Percentiles rank a stretch among this genome's conserved stretches.
phyloP scores from a whole-genome alignment of 2,888 invertebrate genomes.

The Platypus cylindrus region DNA sequence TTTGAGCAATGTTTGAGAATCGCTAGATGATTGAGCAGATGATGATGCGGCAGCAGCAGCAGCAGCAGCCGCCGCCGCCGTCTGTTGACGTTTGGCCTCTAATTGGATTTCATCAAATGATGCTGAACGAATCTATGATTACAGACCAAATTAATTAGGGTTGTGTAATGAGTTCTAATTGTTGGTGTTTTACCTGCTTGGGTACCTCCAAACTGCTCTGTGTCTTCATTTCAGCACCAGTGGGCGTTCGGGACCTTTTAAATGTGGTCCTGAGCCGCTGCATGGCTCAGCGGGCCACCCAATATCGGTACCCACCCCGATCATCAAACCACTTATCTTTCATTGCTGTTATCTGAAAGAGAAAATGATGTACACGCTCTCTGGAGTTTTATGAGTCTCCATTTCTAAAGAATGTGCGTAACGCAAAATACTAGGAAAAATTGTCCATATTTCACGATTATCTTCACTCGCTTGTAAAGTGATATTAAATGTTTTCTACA shows the following conservation, averaged over 20 bases:
- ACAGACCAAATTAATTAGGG: background rate
- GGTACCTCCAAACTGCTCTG: constrained; percentile 85
- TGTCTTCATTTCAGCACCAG: constrained; percentile 83
- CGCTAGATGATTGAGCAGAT: too few species aligned
- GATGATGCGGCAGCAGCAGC: constrained; percentile 7
- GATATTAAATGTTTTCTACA: too few species aligned
- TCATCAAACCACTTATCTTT: constrained; percentile 6
- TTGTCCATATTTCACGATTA: too few species aligned
- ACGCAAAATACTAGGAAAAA: too few species aligned
- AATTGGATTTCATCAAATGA: constrained; percentile 83
- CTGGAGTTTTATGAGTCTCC: too few species aligned
- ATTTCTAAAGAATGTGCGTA: too few species aligned
- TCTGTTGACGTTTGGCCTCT: constrained; percentile 53
- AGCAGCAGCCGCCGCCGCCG: constrained; percentile 5
- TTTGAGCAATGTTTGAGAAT: constrained; percentile 39
- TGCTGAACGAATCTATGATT: constrained; percentile 65
- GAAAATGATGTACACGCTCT: too few species aligned
- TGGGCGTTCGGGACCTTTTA: constrained; percentile 77
- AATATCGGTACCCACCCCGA: constrained; percentile 6
- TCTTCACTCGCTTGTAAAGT: too few species aligned
- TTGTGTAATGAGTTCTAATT: background rate
- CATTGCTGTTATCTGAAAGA: too few species aligned
- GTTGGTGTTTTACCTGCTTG: constrained; percentile 50
- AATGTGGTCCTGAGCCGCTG: constrained; percentile 75
- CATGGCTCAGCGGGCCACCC: constrained; percentile 35